phyloP scores from a whole-genome alignment of 2,113 vertebrate species.

The Catharus bicknelli region DNA sequence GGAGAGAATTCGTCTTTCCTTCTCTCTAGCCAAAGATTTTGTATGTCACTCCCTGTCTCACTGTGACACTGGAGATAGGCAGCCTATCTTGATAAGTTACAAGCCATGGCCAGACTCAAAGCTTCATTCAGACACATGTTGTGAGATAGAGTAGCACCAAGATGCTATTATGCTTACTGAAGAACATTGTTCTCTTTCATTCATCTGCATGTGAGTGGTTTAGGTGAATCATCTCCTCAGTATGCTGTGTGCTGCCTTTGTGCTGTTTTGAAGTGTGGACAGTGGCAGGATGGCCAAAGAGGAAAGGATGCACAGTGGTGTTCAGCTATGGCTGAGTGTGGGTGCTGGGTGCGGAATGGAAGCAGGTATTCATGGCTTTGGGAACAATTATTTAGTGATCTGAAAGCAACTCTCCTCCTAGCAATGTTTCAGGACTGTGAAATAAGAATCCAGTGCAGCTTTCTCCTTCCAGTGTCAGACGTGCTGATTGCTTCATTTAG shows the following conservation, averaged over 20 bases:
- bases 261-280: background rate
- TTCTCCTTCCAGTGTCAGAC: background rate
- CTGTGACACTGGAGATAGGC: background rate
- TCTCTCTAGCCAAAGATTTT: background rate
- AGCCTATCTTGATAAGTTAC: background rate
- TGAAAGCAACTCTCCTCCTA: background rate
- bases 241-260: fast-evolving
- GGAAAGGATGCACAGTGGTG: background rate
- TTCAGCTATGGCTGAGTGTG: background rate
- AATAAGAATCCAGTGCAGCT: background rate
- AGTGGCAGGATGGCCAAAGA: background rate
- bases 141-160: background rate
- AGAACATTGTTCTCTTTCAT: background rate
- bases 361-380: background rate
- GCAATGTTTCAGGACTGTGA: background rate
- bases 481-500: background rate
- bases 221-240: background rate
- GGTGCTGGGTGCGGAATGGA: background rate
- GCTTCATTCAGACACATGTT: background rate
- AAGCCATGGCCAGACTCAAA: background rate
- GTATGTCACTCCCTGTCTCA: fast-evolving
- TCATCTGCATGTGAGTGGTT: fast-evolving
- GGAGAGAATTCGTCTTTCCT: background rate
- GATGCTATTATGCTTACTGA: background rate
- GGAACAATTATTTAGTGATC: background rate